A percentile compares a stretch with the other conserved stretches of the same genome.
phyloP scores from a whole-genome alignment of 1,140 invertebrate species.

The Bombus waltoni region DNA sequence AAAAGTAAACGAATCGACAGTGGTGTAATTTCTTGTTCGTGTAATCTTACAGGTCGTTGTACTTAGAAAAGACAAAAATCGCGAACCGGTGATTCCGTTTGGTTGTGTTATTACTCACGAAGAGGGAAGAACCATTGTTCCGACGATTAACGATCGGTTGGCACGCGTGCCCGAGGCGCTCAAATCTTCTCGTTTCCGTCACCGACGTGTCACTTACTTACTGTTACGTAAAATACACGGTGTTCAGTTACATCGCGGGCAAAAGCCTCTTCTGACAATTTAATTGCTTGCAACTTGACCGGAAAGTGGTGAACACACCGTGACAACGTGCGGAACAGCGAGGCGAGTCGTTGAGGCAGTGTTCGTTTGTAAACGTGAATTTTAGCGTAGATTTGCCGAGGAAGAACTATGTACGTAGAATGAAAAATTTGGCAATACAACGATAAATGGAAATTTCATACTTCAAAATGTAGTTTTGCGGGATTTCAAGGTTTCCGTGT shows the following conservation, averaged over 20 bases:
- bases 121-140: conserved; percentile 22
- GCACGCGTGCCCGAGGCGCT: conserved; percentile 7
- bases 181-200: conserved; percentile 28
- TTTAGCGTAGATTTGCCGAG: not conserved
- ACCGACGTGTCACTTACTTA: conserved; percentile 7
- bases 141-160: conserved; percentile 33
- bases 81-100: not conserved
- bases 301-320: not conserved
- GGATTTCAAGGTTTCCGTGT: too few relatives aligned
- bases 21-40: not conserved
- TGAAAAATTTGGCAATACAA: not conserved
- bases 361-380: not conserved
- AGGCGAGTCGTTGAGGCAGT: not conserved
- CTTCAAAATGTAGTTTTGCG: not conserved
- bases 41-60: conserved; percentile 1
- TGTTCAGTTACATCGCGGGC: conserved; percentile 7
- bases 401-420: not conserved
- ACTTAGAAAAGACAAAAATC: conserved; percentile 27
- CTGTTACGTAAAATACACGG: conserved; percentile 29
- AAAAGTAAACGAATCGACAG: not conserved
- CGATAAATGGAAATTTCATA: too few relatives aligned
- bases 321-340: conserved; percentile 22
- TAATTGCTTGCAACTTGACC: conserved; percentile 39
- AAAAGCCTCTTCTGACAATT: conserved; percentile 41
- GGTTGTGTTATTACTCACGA: not conserved